These are phyloP conservation scores for Eulimnadia texana DNA, from an alignment of 1,140 invertebrate species.

Conservation along the genomic window DNA sequence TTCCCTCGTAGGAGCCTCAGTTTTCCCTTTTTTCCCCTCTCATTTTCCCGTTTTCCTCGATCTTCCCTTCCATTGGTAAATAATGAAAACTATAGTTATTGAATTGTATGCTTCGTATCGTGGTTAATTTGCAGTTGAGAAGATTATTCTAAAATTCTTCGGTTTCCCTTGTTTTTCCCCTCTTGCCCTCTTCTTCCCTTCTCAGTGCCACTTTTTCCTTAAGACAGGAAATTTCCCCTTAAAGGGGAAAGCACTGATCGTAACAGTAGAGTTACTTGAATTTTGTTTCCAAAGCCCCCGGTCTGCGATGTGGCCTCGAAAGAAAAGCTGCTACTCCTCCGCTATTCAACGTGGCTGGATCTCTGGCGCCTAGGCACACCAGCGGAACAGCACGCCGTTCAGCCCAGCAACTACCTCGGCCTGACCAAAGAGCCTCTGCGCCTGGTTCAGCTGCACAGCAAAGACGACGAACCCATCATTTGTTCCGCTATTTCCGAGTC, in stretches of 20 bases:
- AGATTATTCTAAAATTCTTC: no score
- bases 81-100: no score
- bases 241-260: no score
- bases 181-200: no score
- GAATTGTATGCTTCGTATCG: no score
- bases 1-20: slow-evolving; percentile 12
- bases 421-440: slow-evolving; percentile 43
- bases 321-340: slow-evolving; percentile 46
- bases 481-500: slow-evolving; percentile 50
- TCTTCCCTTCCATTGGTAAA: no score
- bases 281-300: not conserved
- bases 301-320: slow-evolving; percentile 31
- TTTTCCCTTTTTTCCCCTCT: no score
- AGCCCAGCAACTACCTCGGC: slow-evolving; percentile 23
- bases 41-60: no score
- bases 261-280: not conserved
- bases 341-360: slow-evolving; percentile 48
- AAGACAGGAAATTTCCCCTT: no score
- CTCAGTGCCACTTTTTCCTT: no score
- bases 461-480: slow-evolving; percentile 43
- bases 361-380: slow-evolving; percentile 42
- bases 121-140: no score
- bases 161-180: no score
- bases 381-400: not conserved
- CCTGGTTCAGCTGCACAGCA: slow-evolving; percentile 43